A percentile compares a stretch with the other conserved stretches of the same genome.
phyloP scores from a whole-genome alignment of 2,888 invertebrate genomes.

The Acanthosepion pharaonis region DNA sequence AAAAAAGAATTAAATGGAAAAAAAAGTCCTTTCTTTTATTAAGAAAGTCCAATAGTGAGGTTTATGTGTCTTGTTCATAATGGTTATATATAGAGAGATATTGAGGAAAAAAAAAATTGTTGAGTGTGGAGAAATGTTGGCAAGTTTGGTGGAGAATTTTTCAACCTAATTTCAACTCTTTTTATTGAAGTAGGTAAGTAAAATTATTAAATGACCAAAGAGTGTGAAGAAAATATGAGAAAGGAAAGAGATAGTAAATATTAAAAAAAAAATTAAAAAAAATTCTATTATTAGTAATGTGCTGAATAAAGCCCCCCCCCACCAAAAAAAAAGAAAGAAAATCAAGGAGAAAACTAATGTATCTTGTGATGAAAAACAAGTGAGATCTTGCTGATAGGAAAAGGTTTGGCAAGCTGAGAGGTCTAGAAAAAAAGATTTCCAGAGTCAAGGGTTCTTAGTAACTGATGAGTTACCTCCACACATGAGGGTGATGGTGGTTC shows the following conservation, averaged over 20 bases:
- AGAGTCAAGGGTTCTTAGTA: background rate
- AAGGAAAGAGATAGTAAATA: background rate
- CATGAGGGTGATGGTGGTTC: background rate
- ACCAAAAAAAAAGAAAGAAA: background rate
- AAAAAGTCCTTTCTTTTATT: too few species aligned
- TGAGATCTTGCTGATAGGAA: background rate
- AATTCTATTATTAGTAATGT: background rate
- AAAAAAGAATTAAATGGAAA: too few species aligned
- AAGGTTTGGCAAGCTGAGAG: constrained; percentile 33
- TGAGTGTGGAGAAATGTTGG: background rate
- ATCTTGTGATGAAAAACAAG: background rate
- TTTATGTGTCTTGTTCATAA: too few species aligned
- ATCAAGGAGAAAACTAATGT: background rate
- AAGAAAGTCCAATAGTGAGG: too few species aligned
- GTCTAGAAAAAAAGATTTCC: background rate
- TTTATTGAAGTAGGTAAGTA: background rate
- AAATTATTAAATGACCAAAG: constrained; percentile 20
- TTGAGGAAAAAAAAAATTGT: too few species aligned
- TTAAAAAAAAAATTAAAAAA: background rate
- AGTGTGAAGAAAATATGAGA: background rate
- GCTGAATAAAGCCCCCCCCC: background rate
- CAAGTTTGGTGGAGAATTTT: background rate
- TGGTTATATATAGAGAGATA: too few species aligned
- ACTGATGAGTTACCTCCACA: background rate
- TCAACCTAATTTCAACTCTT: background rate